A percentile compares a stretch with the other conserved stretches of the same genome.
phyloP scores from a whole-genome alignment of 2,888 invertebrate genomes.

The Gnatocerus cornutus region DNA sequence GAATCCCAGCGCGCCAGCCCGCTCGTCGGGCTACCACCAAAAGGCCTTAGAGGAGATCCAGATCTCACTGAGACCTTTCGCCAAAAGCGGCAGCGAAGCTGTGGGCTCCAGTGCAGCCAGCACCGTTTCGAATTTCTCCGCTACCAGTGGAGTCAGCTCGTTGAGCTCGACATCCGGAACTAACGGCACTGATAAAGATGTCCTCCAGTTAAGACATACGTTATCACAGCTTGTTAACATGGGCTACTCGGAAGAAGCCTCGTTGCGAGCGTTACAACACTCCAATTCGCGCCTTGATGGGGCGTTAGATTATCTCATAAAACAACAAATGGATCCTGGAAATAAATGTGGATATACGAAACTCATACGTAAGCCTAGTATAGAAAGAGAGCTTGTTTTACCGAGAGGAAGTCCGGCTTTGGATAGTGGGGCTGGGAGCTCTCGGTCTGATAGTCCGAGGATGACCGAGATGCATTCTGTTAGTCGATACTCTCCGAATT shows the following conservation, averaged over 20 bases:
- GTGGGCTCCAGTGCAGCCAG: conserved; percentile 84
- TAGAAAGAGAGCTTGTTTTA: conserved; percentile 86
- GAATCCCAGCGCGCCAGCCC: conserved; percentile 77
- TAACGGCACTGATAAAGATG: conserved; percentile 75
- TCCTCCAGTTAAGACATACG: conserved; percentile 78
- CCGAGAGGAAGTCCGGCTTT: conserved; percentile 90
- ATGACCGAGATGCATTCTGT: conserved; percentile 78
- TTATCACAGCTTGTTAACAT: conserved; percentile 79
- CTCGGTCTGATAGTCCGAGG: conserved; percentile 91
- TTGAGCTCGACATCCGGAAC: conserved; percentile 73
- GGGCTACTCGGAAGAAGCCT: conserved; percentile 85
- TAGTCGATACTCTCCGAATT: conserved; percentile 82
- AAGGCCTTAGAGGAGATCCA: conserved; percentile 91
- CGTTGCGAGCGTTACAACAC: conserved; percentile 80
- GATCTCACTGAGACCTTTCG: conserved; percentile 87
- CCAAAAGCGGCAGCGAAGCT: conserved; percentile 76
- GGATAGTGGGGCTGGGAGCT: conserved; percentile 91
- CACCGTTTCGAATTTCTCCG: conserved; percentile 79
- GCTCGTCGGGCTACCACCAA: conserved; percentile 84
- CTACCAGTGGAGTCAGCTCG: conserved; percentile 77
- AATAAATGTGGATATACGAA: conserved; percentile 77
- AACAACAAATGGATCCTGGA: conserved; percentile 76
- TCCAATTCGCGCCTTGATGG: conserved; percentile 82
- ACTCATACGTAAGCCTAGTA: conserved; percentile 89
- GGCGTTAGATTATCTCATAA: conserved; percentile 80